These are phyloP conservation scores for Promerops cafer DNA, from an alignment of 2,113 vertebrate species.

Conservation along the genomic window DNA sequence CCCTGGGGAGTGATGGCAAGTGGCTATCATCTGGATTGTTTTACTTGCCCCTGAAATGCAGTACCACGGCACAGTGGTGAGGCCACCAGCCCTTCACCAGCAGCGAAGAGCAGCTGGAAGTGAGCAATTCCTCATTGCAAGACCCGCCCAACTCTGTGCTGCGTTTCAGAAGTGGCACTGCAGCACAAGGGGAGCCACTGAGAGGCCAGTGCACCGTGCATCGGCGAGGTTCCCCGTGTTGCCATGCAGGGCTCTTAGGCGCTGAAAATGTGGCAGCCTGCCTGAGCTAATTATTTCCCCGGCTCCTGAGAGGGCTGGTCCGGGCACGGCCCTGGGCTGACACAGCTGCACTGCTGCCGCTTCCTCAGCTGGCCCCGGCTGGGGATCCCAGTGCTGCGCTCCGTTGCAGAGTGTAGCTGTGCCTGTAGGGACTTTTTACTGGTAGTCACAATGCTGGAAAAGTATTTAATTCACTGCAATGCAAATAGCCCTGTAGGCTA, in stretches of 20 bases:
- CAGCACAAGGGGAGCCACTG: neutral
- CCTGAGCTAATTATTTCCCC: neutral
- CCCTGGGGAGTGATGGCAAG: neutral
- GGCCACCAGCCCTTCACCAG: neutral
- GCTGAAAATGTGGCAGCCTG: neutral
- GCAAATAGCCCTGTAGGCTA: neutral
- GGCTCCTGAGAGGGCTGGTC: neutral
- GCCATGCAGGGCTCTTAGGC: neutral
- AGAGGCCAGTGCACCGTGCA: neutral
- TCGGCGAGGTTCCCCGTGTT: accelerated
- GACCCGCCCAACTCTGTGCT: accelerated
- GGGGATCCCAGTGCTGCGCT: neutral
- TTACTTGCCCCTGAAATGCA: neutral
- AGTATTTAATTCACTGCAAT: neutral
- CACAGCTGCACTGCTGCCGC: neutral
- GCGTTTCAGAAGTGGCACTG: neutral
- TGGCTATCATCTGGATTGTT: neutral
- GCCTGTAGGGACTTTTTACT: neutral
- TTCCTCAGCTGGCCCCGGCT: neutral
- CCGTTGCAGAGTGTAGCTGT: accelerated
- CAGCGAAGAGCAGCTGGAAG: neutral
- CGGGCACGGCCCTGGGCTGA: neutral
- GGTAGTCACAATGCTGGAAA: neutral
- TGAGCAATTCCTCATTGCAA: neutral
- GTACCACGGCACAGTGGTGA: neutral